Evolutionary conservation across 1,140 invertebrate genomes (phyloP).

Genomic region (Ceratitis capitata): DNA sequence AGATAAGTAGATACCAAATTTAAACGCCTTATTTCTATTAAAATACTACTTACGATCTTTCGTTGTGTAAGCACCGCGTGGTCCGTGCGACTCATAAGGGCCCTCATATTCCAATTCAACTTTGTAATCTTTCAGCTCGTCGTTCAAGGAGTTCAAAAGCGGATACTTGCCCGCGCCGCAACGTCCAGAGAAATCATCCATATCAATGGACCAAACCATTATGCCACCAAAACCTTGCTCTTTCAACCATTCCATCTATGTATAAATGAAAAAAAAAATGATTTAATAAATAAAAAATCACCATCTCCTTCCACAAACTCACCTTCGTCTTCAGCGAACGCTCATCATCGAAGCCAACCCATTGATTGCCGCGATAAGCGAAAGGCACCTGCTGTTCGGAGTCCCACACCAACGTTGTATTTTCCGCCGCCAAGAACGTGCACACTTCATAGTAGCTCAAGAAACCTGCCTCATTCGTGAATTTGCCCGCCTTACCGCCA

Average conservation of each 20-base stretch:
- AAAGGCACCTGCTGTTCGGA: slow-evolving; percentile 96
- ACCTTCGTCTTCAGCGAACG: slow-evolving; percentile 93
- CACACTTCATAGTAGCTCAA: slow-evolving; percentile 97
- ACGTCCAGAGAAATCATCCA: slow-evolving; percentile 92
- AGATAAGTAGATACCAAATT: not conserved
- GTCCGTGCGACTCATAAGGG: slow-evolving; percentile 79
- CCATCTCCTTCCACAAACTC: slow-evolving; percentile 45
- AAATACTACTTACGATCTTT: slow-evolving; percentile 81
- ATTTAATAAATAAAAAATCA: not conserved
- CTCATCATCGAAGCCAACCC: slow-evolving; percentile 96
- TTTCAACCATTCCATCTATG: slow-evolving; percentile 91
- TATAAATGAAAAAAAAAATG: not conserved
- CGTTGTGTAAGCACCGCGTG: slow-evolving; percentile 81
- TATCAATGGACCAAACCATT: slow-evolving; percentile 97
- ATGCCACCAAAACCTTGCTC: slow-evolving; percentile 94
- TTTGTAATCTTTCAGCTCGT: slow-evolving; percentile 84
- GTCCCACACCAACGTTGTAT: slow-evolving; percentile 95
- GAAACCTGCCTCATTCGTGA: slow-evolving; percentile 88
- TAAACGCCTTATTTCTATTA: not conserved
- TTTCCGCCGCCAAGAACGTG: slow-evolving; percentile 88
- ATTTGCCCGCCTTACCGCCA: slow-evolving; percentile 84
- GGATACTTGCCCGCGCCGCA: slow-evolving; percentile 94
- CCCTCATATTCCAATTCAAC: slow-evolving; percentile 88
- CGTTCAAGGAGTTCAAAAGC: slow-evolving; percentile 85
- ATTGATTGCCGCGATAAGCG: slow-evolving; percentile 89